Evolutionary conservation across 1,140 invertebrate genomes (phyloP).

Genomic region (Bathynomus jamesi): DNA sequence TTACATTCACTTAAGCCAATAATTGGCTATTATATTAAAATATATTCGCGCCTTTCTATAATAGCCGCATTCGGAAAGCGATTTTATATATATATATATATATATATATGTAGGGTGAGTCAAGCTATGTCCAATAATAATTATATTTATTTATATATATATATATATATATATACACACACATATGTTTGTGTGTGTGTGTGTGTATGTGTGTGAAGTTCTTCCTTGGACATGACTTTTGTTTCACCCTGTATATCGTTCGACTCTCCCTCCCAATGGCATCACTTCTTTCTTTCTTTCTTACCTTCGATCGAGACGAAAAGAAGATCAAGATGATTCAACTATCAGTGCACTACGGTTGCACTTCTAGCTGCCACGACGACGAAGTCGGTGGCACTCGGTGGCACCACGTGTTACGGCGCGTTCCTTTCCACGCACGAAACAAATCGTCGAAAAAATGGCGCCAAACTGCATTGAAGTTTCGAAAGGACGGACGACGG

Average conservation of each 20-base stretch:
- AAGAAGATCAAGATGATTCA: background rate
- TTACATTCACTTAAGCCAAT: too few species aligned
- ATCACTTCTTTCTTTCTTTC: too few species aligned
- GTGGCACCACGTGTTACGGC: too few species aligned
- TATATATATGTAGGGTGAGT: slow-evolving; percentile 1
- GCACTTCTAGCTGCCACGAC: too few species aligned
- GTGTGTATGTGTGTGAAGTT: background rate
- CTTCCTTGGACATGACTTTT: background rate
- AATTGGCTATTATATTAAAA: too few species aligned
- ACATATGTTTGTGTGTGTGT: background rate
- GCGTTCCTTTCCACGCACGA: background rate
- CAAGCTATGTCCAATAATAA: too few species aligned
- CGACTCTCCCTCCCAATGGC: too few species aligned
- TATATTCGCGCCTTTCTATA: too few species aligned
- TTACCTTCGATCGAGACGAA: too few species aligned
- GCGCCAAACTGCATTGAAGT: background rate
- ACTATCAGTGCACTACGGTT: background rate
- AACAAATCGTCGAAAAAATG: background rate
- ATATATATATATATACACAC: background rate
- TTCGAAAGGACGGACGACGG: background rate
- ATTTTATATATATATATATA: slow-evolving; percentile 3
- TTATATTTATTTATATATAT: background rate
- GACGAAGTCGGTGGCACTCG: too few species aligned
- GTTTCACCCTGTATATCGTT: background rate
- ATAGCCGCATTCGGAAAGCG: too few species aligned